Base-by-base conservation (phyloP, 2,888 invertebrate species). In the Drosophila emarginata region DNA sequence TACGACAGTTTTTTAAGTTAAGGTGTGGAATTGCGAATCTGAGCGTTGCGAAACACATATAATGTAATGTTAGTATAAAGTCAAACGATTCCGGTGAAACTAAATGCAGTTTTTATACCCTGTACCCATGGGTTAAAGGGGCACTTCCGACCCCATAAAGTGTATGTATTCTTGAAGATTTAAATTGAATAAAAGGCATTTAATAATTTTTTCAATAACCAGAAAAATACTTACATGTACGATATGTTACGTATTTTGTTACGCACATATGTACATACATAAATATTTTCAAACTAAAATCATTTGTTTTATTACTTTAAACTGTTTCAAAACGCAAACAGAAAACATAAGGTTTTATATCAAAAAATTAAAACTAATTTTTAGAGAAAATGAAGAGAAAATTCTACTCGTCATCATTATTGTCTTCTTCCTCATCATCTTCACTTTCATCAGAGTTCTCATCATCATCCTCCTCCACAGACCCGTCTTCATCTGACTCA, bases 401-500 rank as follows among this genome's bases (percentile, higher is more conserved):
- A 11, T 28, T 21, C 71, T 73, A 66, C 64, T 73, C 60, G 15
- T 72, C 68, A 21, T 69, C 71, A 2, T 64, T 65, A 2, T 74
- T 4, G 1, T 71, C 78, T 0, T 77, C 76, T 0, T 74, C 80
- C 0, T 76, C 82, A 1, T 76, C 76, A 0, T 68, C 76, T 1
- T 67, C 76, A 0, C 72, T 75, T 1, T 74, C 72, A 1, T 74
- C 79, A 4, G 68, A 73, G 5, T 71, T 69, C 0, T 72, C 76
- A n/a, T 72, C 79, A 0, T 78, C 79, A 9, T 73, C 72, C 0
- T 76, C 74, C 1, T 69, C 79, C 3, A 45, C 74, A 5, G 62
- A 59, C 1, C 75, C 79, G 2, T 76, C 79, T 0, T 78, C 81
- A 1, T 79, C 78, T 0, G 70, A 75, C 6, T 81, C 80, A 1